Evolutionary conservation across 2,888 invertebrate species (phyloP), one percentile per base, ranked within the genome.

Genomic region (Phytoseiulus persimilis): DNA sequence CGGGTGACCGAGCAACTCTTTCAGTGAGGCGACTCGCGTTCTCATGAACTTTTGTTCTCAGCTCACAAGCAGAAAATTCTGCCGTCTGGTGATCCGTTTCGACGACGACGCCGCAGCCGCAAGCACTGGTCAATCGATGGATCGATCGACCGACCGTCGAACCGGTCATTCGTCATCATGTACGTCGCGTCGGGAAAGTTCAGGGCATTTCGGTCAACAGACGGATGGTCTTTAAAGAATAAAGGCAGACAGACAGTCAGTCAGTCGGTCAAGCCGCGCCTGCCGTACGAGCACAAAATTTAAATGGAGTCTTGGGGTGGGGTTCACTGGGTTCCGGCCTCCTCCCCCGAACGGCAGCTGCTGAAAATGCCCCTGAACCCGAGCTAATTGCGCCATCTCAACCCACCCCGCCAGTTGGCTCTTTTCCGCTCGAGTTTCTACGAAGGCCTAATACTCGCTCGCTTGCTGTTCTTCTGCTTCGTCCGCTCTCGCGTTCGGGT

Each of bases 251-350:
- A 65, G 65, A 23, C 65, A 65, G 65, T 65, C 65, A 65, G 65
- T 65, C 65, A 23, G 65, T 65, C 65, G 65, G 65, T 65, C 65
- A 65, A 65, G 65, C 65, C 65, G 65, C 65, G 65, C 65, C 65
- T 23, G 65, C 65, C 65, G 65, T 65, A 65, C 65, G 65, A 65
- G 65, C 65, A 65, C 65, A 65, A 14, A 65, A 65, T 65, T 65
- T 65, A 65, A 65, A 65, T 65, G 65, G 65, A 6, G 65, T 65
- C 65, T 65, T 65, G 11, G 65, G 65, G 65, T 65, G 65, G 65
- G 65, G 65, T 65, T 65, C 65, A 65, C 65, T 65, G 65, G 65
- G 65, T 65, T 65, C 65, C 65, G 65, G 65, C 65, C 65, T 65
- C 65, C 65, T 65, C 65, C 65, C 65, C 65, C 65, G 65, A 65